These are phyloP conservation scores for Leptinotarsa juncta DNA, from an alignment of 2,888 invertebrate species.

Conservation along the genomic window DNA sequence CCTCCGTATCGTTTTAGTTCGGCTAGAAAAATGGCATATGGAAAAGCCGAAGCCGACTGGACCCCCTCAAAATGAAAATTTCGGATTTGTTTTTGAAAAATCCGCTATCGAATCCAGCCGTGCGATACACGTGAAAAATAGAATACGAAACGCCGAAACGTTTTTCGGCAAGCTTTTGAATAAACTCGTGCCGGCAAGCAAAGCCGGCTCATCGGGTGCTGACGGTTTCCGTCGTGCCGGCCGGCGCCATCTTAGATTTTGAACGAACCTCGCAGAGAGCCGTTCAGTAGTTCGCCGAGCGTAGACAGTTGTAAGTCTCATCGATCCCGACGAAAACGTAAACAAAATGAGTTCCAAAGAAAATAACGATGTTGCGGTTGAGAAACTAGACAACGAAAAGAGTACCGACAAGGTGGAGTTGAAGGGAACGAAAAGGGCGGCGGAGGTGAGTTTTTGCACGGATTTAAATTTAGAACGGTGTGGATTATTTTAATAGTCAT, in stretches of 20 bases:
- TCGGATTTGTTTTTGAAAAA: slow-evolving; percentile 41
- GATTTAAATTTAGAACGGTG: slow-evolving; percentile 14
- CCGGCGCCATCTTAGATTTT: slow-evolving; percentile 88
- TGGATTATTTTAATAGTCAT: slow-evolving; percentile 31
- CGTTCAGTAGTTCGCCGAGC: slow-evolving; percentile 78
- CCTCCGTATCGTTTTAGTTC: not conserved
- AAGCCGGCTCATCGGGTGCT: slow-evolving; percentile 64
- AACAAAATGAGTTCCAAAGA: slow-evolving; percentile 83
- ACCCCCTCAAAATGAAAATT: slow-evolving; percentile 72
- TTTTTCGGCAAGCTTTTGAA: slow-evolving; percentile 40
- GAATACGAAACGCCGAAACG: slow-evolving; percentile 47
- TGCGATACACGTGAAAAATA: not conserved
- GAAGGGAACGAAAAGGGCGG: slow-evolving; percentile 89
- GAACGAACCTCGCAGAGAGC: slow-evolving; percentile 78
- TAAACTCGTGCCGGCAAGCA: slow-evolving; percentile 50
- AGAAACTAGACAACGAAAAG: slow-evolving; percentile 84
- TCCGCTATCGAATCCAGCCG: slow-evolving; percentile 1
- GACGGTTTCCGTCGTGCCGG: slow-evolving; percentile 67
- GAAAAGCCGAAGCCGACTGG: slow-evolving; percentile 69
- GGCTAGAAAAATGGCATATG: slow-evolving; percentile 26
- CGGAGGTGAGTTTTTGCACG: slow-evolving; percentile 77
- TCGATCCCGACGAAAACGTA: slow-evolving; percentile 55
- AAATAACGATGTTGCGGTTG: slow-evolving; percentile 88
- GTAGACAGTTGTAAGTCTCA: slow-evolving; percentile 65
- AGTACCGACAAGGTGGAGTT: slow-evolving; percentile 83